These are phyloP conservation scores for Ivindomyrus marchei DNA, from an alignment of 2,113 vertebrate genomes.

Conservation along the genomic window DNA sequence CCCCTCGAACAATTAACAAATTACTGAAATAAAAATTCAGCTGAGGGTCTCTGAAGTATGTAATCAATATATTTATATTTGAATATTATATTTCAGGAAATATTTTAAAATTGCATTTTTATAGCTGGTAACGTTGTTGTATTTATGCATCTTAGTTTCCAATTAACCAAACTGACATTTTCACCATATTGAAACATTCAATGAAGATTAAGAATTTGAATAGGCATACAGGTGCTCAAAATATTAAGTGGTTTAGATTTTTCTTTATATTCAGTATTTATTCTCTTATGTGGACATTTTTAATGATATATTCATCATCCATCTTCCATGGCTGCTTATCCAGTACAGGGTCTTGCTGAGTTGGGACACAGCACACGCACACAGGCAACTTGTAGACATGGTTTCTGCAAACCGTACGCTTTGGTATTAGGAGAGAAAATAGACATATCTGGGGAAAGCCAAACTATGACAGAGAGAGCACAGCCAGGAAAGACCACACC, in stretches of 20 bases:
- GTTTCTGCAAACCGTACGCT: background rate
- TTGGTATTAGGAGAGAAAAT: background rate
- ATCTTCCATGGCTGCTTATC: background rate
- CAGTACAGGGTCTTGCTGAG: background rate
- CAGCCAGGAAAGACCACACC: background rate
- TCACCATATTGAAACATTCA: background rate
- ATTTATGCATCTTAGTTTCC: background rate
- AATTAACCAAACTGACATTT: background rate
- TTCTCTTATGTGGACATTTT: background rate
- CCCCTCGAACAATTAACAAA: background rate
- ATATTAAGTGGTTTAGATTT: background rate
- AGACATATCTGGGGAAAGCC: background rate
- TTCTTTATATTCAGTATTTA: background rate
- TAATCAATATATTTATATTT: background rate
- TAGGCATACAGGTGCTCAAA: background rate
- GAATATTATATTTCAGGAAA: background rate
- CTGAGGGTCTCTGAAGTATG: background rate
- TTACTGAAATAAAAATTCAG: background rate
- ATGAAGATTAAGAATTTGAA: background rate
- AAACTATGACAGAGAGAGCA: background rate
- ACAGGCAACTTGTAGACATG: background rate
- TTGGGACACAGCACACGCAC: background rate
- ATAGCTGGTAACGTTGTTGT: background rate
- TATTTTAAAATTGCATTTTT: background rate
- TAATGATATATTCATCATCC: background rate